Evolutionary conservation across 2,888 invertebrate species (phyloP).

Genomic region (Zygaena filipendulae): DNA sequence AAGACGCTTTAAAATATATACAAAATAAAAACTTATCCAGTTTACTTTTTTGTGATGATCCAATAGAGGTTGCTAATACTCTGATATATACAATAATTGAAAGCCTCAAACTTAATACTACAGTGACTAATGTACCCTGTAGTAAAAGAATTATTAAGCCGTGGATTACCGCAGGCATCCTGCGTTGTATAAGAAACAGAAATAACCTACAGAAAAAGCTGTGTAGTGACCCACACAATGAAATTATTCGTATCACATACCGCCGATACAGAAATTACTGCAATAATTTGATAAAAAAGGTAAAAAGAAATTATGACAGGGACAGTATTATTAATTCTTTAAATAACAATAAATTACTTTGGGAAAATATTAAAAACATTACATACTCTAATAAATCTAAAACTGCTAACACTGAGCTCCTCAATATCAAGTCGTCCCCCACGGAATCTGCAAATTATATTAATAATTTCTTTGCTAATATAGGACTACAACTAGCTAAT

Average conservation of each 20-base stretch:
- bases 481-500: conserved; percentile 2
- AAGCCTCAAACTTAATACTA: too few relatives aligned
- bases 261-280: conserved; percentile 7
- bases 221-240: neutral
- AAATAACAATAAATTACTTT: conserved; percentile 3
- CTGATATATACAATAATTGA: too few relatives aligned
- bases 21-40: conserved; percentile 1
- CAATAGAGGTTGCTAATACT: neutral
- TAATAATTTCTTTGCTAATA: conserved; percentile 3
- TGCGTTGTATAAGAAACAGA: conserved; percentile 4
- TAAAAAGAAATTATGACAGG: conserved; percentile 7
- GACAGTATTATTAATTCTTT: neutral
- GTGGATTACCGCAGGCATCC: conserved; percentile 4
- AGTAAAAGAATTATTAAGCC: conserved; percentile 5
- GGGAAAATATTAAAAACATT: conserved; percentile 5
- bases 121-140: too few relatives aligned
- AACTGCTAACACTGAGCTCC: neutral
- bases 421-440: neutral
- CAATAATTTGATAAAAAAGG: conserved; percentile 5
- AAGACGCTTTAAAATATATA: neutral
- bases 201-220: conserved; percentile 4
- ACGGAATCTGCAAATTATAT: neutral
- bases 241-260: neutral
- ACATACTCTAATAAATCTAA: conserved; percentile 5
- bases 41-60: conserved; percentile 2